Conservation (phyloP, 2,888 invertebrate species). For the Amitus sp. region DNA sequence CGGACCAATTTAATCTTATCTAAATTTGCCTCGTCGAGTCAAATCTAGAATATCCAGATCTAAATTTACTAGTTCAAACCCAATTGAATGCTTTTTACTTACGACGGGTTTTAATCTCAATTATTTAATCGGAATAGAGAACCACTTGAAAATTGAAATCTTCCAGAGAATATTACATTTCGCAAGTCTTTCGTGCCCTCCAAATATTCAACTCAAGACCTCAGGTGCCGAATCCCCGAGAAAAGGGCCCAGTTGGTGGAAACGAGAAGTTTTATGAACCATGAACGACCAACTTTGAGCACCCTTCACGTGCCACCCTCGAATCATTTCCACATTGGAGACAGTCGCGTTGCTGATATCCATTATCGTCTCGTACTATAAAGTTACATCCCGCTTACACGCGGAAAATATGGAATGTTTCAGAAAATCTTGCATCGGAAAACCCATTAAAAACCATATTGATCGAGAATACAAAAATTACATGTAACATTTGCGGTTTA, state of each 20-base stretch:
- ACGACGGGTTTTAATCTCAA: too few species aligned
- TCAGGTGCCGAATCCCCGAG: conserved; percentile 51
- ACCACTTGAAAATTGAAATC: too few species aligned
- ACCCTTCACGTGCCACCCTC: conserved; percentile 28
- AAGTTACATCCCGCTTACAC: conserved; percentile 17
- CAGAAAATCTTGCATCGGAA: conserved; percentile 9
- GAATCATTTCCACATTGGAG: conserved; percentile 25
- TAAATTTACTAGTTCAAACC: too few species aligned
- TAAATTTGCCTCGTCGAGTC: too few species aligned
- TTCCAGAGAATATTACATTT: conserved; percentile 21
- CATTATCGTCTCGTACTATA: conserved; percentile 31
- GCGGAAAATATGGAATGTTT: conserved; percentile 18
- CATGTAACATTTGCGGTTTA: too few species aligned
- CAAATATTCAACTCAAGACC: conserved; percentile 35
- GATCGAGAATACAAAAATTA: too few species aligned
- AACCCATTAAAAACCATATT: too few species aligned
- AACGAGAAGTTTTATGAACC: conserved; percentile 56
- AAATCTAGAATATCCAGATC: too few species aligned
- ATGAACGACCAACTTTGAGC: conserved; percentile 39
- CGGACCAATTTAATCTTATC: too few species aligned
- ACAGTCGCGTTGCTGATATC: conserved; percentile 38
- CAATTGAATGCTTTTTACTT: too few species aligned
- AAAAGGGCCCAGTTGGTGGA: conserved; percentile 49
- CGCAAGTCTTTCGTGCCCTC: conserved; percentile 18
- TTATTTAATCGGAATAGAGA: too few species aligned